Evolutionary conservation across 1,140 invertebrate genomes (phyloP), one percentile per base, ranked within the genome.

Genomic region (Hypothenemus hampei): DNA sequence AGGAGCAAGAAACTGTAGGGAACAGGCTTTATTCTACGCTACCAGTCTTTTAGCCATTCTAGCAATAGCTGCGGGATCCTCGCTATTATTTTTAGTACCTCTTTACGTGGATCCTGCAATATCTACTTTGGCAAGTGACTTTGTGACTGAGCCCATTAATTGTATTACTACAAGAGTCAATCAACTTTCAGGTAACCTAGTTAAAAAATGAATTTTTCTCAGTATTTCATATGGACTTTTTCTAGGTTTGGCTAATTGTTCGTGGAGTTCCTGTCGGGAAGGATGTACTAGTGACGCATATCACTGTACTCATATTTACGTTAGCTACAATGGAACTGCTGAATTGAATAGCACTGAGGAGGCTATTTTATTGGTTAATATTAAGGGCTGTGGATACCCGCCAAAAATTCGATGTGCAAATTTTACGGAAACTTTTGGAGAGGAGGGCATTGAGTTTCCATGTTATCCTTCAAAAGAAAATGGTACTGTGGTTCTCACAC

Each of bases 81-180:
- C 87, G 2, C 76, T 93, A 21, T 78, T 92, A 24, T 92, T 93
- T 73, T 77, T 92, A 35, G 87, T 92, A 35, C 90, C 89, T 35
- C 77, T 92, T n/a, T 90, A 92, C 72, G 87, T 91, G 31, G 87
- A 93, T 72, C 89, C 89, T 20, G 89, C 89, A n/a, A 82, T 93
- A 56, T 90, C 88, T 62, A 91, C 89, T 3, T 72, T 93, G 43
- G 84, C 84, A 3, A 86, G 89, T 35, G 86, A 92, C 71, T 92
- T 92, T 69, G 82, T 85, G 31, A 80, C 84, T 1, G 73, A 82
- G 44, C 89, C 89, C 5, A 87, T 87, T 4, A 78, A 82, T 35
- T 92, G 90, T 72, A 79, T 85, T 0, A 89, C 87, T 0, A 79
- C 82, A 13, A 72, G 85, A 16, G 75, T 83, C n/a, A 86, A 89